These are phyloP conservation scores for Stylophora pistillata DNA, from an alignment of 64 coral and sea anemone species.

Conservation along the genomic window DNA sequence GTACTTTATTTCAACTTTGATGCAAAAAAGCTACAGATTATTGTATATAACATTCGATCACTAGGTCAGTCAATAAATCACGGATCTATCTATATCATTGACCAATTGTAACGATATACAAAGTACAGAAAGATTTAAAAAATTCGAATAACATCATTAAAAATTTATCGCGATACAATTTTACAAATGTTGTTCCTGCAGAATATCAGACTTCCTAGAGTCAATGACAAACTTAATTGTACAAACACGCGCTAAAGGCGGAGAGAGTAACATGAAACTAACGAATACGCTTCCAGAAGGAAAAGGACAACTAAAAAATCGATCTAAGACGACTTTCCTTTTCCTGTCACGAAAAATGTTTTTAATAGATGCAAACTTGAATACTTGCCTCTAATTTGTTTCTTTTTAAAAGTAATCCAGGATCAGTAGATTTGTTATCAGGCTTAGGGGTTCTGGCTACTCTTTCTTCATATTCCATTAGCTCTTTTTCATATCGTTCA, in stretches of 20 bases:
- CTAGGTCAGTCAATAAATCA: too few relatives aligned
- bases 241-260: neutral
- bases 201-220: neutral
- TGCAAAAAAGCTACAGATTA: too few relatives aligned
- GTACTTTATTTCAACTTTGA: too few relatives aligned
- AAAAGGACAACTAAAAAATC: neutral
- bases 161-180: neutral
- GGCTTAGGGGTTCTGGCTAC: conserved; percentile 27
- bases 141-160: neutral
- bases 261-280: neutral
- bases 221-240: neutral
- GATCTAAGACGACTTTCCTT: neutral
- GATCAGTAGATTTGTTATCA: conserved; percentile 62
- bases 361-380: neutral
- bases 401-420: conserved; percentile 67
- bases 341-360: neutral
- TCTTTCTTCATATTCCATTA: conserved; percentile 69
- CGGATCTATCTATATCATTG: too few relatives aligned
- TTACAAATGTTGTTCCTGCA: neutral
- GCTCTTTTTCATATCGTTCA: conserved; percentile 70
- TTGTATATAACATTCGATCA: too few relatives aligned
- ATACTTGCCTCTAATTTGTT: conserved; percentile 73
- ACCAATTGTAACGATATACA: too few relatives aligned
- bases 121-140: too few relatives aligned
- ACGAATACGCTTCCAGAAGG: neutral